phyloP scores from a whole-genome alignment of 2,888 invertebrate genomes.

The Phymatocera aterrima region DNA sequence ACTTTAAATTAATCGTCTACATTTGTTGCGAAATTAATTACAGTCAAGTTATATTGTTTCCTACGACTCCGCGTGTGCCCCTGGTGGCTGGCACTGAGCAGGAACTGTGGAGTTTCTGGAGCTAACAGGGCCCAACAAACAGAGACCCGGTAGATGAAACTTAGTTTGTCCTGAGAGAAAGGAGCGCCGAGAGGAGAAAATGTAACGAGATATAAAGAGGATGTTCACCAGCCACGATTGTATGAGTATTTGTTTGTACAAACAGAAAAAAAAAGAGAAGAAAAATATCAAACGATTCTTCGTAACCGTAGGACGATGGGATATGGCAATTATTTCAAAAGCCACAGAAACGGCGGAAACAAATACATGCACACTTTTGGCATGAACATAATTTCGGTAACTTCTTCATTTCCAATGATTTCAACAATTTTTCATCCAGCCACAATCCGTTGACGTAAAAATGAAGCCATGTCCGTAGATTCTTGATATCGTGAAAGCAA shows the following conservation, averaged over 20 bases:
- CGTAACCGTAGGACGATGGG: too few species aligned
- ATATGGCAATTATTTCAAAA: too few species aligned
- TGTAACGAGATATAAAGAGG: neutral
- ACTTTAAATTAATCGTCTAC: conserved; percentile 58
- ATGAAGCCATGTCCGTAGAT: neutral
- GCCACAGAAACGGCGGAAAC: too few species aligned
- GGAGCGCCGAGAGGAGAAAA: conserved; percentile 14
- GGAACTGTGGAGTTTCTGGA: conserved; percentile 9
- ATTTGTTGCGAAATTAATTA: conserved; percentile 64
- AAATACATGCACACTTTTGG: neutral
- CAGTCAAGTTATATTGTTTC: conserved; percentile 62
- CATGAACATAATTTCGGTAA: neutral
- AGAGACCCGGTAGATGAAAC: conserved; percentile 54
- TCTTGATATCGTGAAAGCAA: neutral
- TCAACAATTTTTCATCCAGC: too few species aligned
- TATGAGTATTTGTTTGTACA: too few species aligned
- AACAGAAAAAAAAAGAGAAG: too few species aligned
- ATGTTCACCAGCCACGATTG: too few species aligned
- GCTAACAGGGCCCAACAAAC: conserved; percentile 1
- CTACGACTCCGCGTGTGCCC: conserved; percentile 44
- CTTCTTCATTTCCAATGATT: too few species aligned
- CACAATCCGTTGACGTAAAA: too few species aligned
- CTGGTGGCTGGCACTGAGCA: neutral
- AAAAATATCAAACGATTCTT: too few species aligned
- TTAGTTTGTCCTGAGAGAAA: conserved; percentile 39